These are phyloP conservation scores for Hoplostethus atlanticus DNA, from an alignment of 2,797 vertebrate species.

Conservation along the genomic window DNA sequence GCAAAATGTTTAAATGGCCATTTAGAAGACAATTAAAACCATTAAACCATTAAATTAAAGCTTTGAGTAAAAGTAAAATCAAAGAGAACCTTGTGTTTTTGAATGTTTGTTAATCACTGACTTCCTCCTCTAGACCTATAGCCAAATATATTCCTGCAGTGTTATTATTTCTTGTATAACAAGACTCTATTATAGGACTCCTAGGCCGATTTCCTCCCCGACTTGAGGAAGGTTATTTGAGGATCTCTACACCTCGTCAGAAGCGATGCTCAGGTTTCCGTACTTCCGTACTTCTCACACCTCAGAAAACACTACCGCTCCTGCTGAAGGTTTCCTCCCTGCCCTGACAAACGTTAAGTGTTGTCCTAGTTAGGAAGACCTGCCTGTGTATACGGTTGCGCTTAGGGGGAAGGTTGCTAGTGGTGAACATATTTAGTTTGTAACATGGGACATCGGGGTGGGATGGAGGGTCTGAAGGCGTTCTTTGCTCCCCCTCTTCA, in stretches of 20 bases:
- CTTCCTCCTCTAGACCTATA: background rate
- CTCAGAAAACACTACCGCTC: slow-evolving; percentile 42
- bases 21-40: slow-evolving; percentile 2
- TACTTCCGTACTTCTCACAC: slow-evolving; percentile 6
- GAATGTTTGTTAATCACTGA: too few relatives aligned
- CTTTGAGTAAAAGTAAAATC: too few relatives aligned
- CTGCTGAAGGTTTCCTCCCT: slow-evolving; percentile 65
- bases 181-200: slow-evolving; percentile 3
- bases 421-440: background rate
- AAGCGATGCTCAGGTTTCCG: slow-evolving; percentile 13
- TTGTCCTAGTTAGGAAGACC: slow-evolving; percentile 79
- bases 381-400: slow-evolving; percentile 66
- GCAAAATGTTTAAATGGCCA: background rate
- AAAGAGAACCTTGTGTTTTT: background rate
- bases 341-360: slow-evolving; percentile 83
- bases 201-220: background rate
- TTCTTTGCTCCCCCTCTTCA: slow-evolving; percentile 49
- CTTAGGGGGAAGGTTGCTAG: slow-evolving; percentile 32
- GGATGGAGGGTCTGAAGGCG: slow-evolving; percentile 33
- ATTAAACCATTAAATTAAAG: background rate
- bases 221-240: slow-evolving; percentile 16
- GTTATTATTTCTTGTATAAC: background rate
- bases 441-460: slow-evolving; percentile 59
- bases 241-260: slow-evolving; percentile 16
- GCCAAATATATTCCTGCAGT: background rate